These are phyloP conservation scores for Amiota mariae DNA, from an alignment of 2,888 invertebrate species.

Conservation along the genomic window DNA sequence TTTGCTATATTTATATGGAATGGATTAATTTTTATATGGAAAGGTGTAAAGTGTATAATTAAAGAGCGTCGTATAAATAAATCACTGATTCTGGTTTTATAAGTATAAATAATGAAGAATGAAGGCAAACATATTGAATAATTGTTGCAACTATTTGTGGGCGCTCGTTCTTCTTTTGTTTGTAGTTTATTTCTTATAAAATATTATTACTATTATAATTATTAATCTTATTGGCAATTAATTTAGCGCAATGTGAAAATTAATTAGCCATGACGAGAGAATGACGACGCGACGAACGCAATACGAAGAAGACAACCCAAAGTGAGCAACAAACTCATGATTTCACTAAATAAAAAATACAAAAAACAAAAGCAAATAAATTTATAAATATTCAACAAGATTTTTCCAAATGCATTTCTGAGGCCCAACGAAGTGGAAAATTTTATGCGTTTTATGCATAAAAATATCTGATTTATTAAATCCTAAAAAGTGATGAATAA, in stretches of 20 bases:
- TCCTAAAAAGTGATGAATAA: not conserved
- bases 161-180: too few species aligned
- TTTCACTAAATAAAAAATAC: too few species aligned
- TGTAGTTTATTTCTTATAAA: too few species aligned
- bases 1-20: not conserved
- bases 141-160: too few species aligned
- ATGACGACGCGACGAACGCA: slow-evolving; percentile 57
- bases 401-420: not conserved
- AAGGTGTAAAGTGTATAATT: slow-evolving; percentile 25
- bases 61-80: not conserved
- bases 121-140: too few species aligned
- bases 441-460: too few species aligned
- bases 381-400: not conserved
- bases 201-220: too few species aligned
- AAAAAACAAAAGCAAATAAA: not conserved
- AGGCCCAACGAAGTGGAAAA: too few species aligned
- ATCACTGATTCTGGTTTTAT: not conserved
- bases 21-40: slow-evolving; percentile 1
- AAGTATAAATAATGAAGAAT: too few species aligned
- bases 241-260: slow-evolving; percentile 63
- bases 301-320: too few species aligned
- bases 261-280: slow-evolving; percentile 62
- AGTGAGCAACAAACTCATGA: too few species aligned
- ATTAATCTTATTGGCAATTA: slow-evolving; percentile 49
- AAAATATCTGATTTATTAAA: not conserved